phyloP scores from a whole-genome alignment of 2,888 invertebrate genomes.

The Drosophila formosana region DNA sequence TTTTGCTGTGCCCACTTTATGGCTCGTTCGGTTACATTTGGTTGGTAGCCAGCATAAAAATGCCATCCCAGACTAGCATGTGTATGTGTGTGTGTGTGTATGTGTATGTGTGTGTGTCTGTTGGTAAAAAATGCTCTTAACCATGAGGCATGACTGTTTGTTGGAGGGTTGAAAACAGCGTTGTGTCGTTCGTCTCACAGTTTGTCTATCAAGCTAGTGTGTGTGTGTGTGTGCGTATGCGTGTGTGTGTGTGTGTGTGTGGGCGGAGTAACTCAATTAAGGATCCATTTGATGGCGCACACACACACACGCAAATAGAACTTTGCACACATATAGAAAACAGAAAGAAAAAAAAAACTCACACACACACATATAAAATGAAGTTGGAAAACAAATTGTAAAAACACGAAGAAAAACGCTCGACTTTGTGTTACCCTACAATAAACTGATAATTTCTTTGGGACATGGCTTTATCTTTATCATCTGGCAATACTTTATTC shows the following conservation, averaged over 20 bases:
- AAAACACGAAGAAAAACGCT: constrained; percentile 6
- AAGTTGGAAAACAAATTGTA: constrained; percentile 35
- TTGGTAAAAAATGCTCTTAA: constrained; percentile 76
- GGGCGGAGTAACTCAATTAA: constrained; percentile 86
- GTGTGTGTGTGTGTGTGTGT: constrained; percentile 62
- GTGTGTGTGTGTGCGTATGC: constrained; percentile 40
- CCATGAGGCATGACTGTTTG: constrained; percentile 62
- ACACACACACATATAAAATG: background rate
- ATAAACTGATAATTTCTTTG: background rate
- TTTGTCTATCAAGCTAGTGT: constrained; percentile 49
- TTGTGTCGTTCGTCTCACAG: constrained; percentile 54
- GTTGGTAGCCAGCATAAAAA: constrained; percentile 76
- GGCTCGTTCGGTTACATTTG: constrained; percentile 74
- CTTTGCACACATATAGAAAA: constrained; percentile 36
- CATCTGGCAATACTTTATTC: too few relatives aligned
- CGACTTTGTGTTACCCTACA: constrained; percentile 27
- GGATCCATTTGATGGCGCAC: constrained; percentile 85
- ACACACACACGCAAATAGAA: constrained; percentile 57
- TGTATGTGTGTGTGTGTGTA: constrained; percentile 23
- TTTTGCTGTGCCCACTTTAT: constrained; percentile 71
- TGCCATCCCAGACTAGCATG: constrained; percentile 54
- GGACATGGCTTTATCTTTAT: too few relatives aligned
- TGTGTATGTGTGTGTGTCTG: too few relatives aligned
- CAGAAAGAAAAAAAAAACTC: constrained; percentile 16
- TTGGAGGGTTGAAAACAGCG: constrained; percentile 72